These are phyloP conservation scores for Adelognathus sp. DNA, from an alignment of 2,888 invertebrate genomes.

Conservation along the genomic window DNA sequence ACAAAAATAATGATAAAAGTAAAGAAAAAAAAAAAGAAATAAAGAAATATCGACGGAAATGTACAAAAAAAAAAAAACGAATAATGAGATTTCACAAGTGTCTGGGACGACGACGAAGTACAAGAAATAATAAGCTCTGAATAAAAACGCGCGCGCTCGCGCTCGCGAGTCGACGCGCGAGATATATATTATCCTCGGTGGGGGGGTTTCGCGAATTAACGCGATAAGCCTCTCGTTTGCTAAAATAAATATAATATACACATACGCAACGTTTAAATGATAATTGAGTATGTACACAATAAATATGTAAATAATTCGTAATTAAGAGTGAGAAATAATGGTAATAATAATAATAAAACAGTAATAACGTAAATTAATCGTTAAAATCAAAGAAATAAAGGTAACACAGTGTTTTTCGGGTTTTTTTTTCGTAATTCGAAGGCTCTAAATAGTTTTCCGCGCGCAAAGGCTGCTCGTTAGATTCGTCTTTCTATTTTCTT, in stretches of 20 bases:
- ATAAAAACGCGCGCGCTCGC: conserved; percentile 28
- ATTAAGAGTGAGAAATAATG: conserved; percentile 48
- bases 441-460: conserved; percentile 28
- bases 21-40: conserved; percentile 20
- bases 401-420: conserved; percentile 45
- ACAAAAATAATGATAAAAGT: conserved; percentile 29
- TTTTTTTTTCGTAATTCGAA: conserved; percentile 7
- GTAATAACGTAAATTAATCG: conserved; percentile 48
- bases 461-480: conserved; percentile 28
- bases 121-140: conserved; percentile 53
- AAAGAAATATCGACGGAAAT: conserved; percentile 30
- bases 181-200: conserved; percentile 62
- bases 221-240: conserved; percentile 24
- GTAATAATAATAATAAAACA: conserved; percentile 59
- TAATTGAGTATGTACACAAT: conserved; percentile 56
- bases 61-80: conserved; percentile 15
- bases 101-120: conserved; percentile 5
- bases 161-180: conserved; percentile 57
- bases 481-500: conserved; percentile 2
- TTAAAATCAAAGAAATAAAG: conserved; percentile 41
- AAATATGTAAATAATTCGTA: conserved; percentile 57
- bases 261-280: conserved; percentile 44
- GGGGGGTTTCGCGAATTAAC: conserved; percentile 24
- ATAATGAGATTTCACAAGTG: conserved; percentile 29
- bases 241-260: conserved; percentile 33